These are phyloP conservation scores for Orchesella cincta DNA, from an alignment of 1,140 invertebrate genomes.

Conservation along the genomic window DNA sequence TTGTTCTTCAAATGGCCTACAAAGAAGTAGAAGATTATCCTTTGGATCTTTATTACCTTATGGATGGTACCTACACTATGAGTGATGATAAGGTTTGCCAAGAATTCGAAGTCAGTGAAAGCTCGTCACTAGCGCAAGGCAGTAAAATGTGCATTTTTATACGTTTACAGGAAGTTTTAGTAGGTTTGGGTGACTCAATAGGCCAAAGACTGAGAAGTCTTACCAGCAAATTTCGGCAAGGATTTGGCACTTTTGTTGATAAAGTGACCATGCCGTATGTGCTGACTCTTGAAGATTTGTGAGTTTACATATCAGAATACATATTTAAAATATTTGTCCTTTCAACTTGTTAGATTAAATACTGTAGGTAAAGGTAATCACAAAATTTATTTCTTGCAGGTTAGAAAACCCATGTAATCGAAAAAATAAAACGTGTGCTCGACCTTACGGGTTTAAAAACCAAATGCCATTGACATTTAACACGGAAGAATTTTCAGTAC, in stretches of 20 bases:
- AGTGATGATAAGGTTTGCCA: slow-evolving; percentile 69
- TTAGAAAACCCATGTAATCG: slow-evolving; percentile 49
- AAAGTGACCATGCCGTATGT: slow-evolving; percentile 72
- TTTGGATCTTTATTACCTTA: slow-evolving; percentile 88
- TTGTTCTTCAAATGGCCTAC: not conserved
- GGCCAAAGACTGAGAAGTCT: slow-evolving; percentile 64
- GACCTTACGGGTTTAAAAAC: slow-evolving; percentile 71
- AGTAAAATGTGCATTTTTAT: not conserved
- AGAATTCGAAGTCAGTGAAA: not conserved
- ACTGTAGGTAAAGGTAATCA: too few relatives aligned
- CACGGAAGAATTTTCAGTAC: slow-evolving; percentile 60
- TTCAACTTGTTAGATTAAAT: too few relatives aligned
- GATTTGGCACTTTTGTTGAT: slow-evolving; percentile 76
- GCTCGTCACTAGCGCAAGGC: too few relatives aligned
- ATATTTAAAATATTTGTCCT: too few relatives aligned
- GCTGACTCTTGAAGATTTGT: not conserved
- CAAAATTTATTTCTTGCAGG: slow-evolving; percentile 10
- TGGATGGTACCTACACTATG: slow-evolving; percentile 91
- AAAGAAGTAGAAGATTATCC: slow-evolving; percentile 67
- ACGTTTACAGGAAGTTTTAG: not conserved
- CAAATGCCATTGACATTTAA: slow-evolving; percentile 66
- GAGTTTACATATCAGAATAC: too few relatives aligned
- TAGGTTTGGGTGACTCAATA: not conserved
- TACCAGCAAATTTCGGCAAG: slow-evolving; percentile 77
- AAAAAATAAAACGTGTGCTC: slow-evolving; percentile 50